Evolutionary conservation across 1,140 invertebrate genomes (phyloP), one percentile per base, ranked within the genome.

Genomic region (Brachystomella parvula): DNA sequence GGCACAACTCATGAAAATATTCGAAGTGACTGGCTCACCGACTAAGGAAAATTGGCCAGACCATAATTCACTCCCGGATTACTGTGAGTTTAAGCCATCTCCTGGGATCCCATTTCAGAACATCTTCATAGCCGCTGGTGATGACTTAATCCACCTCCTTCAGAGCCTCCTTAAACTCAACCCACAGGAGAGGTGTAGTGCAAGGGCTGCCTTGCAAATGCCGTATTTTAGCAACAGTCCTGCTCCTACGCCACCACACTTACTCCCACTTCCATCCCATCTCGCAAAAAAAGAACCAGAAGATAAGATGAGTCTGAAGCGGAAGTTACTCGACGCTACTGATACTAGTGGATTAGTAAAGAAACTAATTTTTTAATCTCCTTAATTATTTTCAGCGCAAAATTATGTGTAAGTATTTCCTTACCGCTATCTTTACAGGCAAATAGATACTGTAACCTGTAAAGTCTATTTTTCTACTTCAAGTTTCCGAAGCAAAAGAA

Each of bases 1-100:
- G 47, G 95, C 98, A 81, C 96, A 99, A 75, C 78, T 99, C 1
- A 90, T 89, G 0, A 90, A 87, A 76, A 99, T 98, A 74, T 98
- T 98, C 79, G 88, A 90, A 80, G 89, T 86, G 35, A 73, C 90
- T 3, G 97, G 97, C 32, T 95, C 93, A 58, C 96, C 97, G 1
- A 89, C 83, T 24, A 92, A 96, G 75, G 86, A 92, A 71, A 90
- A 85, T 64, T 99, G 96, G 96, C 90, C 91, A 1, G 84, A 89
- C 63, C 82, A 97, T 77, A 88, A 83, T 57, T 82, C 82, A 64
- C 80, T 99, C 19, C 88, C 92, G 35, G 94, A 98, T 80, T 99
- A 88, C 77, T 88, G 99, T 44, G 85, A 90, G 74, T 98, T 98
- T 76, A 96, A 96, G 76, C 81, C 84, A 2, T 91, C 90, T 73